Evolutionary conservation across 2,113 vertebrate genomes (phyloP).

Genomic region (Aegotheles bennettii): DNA sequence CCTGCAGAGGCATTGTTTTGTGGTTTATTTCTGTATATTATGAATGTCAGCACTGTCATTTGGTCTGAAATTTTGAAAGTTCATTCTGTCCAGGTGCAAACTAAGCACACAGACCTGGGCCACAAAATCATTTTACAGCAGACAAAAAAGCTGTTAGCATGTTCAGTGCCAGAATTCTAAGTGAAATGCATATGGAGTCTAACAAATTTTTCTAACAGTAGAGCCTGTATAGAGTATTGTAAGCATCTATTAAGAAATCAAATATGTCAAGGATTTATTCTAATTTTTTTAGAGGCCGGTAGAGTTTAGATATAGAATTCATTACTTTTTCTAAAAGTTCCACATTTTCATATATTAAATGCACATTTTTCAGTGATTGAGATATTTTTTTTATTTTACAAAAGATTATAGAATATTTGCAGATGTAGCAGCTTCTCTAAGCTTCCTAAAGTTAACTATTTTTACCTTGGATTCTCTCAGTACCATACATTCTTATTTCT

Average conservation of each 20-base stretch:
- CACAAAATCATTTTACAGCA: neutral
- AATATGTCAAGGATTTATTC: neutral
- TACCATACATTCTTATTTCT: neutral
- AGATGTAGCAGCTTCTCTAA: neutral
- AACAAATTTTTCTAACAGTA: neutral
- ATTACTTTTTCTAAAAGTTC: neutral
- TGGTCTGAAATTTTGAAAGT: neutral
- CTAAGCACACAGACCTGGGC: neutral
- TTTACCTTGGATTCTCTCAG: neutral
- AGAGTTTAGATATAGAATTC: neutral
- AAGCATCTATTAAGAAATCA: neutral
- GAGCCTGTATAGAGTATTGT: neutral
- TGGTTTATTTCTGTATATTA: neutral
- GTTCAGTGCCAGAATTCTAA: neutral
- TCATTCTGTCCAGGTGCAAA: rapidly evolving
- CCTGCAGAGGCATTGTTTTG: neutral
- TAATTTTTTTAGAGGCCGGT: neutral
- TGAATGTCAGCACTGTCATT: neutral
- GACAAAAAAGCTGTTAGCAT: neutral
- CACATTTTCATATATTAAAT: neutral
- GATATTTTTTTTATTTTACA: neutral
- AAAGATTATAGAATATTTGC: neutral
- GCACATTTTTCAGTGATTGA: neutral
- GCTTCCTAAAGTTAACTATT: neutral
- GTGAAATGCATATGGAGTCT: rapidly evolving